Percentiles rank a stretch among this genome's conserved stretches.
These are phyloP conservation scores for Harpalus rufipes DNA, from an alignment of 2,888 invertebrate genomes.

Conservation along the genomic window DNA sequence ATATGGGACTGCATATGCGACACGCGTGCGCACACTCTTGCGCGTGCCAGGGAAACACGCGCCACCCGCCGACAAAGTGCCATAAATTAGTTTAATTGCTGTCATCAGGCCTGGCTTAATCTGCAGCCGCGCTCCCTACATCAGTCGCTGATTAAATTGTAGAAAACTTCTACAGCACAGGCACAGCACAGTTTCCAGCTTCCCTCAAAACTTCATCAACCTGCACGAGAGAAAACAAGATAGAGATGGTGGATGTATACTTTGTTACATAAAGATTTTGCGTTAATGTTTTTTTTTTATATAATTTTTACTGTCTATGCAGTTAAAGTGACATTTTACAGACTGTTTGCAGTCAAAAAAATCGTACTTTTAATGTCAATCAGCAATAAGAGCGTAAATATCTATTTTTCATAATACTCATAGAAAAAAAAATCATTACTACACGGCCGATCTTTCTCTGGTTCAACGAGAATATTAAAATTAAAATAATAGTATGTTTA, in stretches of 20 bases:
- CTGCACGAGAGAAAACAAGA: background rate
- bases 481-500: too few relatives aligned
- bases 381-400: too few relatives aligned
- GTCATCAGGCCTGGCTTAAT: conserved; percentile 73
- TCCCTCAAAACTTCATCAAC: conserved; percentile 16
- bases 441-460: too few relatives aligned
- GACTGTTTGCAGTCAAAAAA: too few relatives aligned
- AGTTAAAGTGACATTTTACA: too few relatives aligned
- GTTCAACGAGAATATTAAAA: too few relatives aligned
- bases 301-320: too few relatives aligned
- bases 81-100: conserved; percentile 76
- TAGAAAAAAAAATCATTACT: too few relatives aligned
- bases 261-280: too few relatives aligned
- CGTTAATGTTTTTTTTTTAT: too few relatives aligned
- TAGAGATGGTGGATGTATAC: background rate
- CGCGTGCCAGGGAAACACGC: conserved; percentile 35
- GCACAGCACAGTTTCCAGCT: background rate
- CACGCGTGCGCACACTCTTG: conserved; percentile 36
- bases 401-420: too few relatives aligned
- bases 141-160: conserved; percentile 70
- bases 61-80: conserved; percentile 69
- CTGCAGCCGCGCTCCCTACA: conserved; percentile 72
- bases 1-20: background rate
- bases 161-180: conserved; percentile 40
- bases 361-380: too few relatives aligned